Evolutionary conservation across 2,113 vertebrate species (phyloP), one percentile per base, ranked within the genome.

Genomic region (Ciconia maguari): DNA sequence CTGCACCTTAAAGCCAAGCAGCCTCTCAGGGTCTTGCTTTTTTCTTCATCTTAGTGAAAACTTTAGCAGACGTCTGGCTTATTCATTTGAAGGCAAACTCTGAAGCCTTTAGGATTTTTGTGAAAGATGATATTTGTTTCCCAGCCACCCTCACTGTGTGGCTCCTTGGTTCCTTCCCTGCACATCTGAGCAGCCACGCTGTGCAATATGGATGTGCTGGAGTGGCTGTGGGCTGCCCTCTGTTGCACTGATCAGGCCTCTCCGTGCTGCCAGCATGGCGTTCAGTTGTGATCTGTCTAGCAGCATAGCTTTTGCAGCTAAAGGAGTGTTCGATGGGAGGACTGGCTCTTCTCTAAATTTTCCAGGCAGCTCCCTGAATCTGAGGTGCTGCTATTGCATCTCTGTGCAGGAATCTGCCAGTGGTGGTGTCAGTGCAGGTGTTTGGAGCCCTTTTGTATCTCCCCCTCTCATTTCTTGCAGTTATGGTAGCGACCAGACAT

Each of bases 401-500:
- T 11, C 49, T 41, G 34, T 48, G 29, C 48, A 55, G 81, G 22
- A 66, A 51, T 36, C 65, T 85, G 34, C 48, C 29, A 25, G 46
- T 18, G 29, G 2, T 69, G 25, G 6, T 85, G 17, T 55, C 38
- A 57, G 2, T 44, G 21, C 32, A 55, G 38, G 24, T 0, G 1
- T 34, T 48, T 36, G 54, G 27, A 85, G 38, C 74, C 26, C 38
- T 87, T 58, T 51, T 87, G 4, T 72, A n/a, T 13, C 65, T 85
- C 9, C 27, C 16, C 5, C 27, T 46, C 24, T 83, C 46, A 18
- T 88, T 76, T 58, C 49, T 57, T 87, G 78, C 96, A 99, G 99
- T 66, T 99, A 98, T 17, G 99, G 99, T 19, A 99, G 97, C 0
- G 99, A 99, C 96, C 99, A 99, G 97, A 99, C 99, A 0, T 99